These are phyloP conservation scores for Cephus pygmeus DNA, from an alignment of 2,888 invertebrate genomes.

Conservation along the genomic window DNA sequence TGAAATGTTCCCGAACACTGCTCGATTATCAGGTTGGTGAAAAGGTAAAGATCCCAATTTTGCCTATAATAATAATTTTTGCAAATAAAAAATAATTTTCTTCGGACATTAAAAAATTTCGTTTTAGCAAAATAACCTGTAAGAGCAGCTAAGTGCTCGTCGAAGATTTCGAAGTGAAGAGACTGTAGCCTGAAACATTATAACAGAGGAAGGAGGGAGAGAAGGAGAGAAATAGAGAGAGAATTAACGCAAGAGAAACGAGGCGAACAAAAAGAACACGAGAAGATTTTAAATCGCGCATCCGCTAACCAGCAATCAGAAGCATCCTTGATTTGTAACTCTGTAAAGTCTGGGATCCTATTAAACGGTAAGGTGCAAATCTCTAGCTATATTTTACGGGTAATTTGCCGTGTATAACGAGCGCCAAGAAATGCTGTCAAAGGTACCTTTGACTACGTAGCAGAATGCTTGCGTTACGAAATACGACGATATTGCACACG, in stretches of 20 bases:
- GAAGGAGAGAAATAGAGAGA: background rate
- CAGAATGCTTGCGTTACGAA: background rate
- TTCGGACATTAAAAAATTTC: background rate
- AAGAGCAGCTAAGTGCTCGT: background rate
- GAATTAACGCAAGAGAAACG: background rate
- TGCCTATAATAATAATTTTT: too few relatives aligned
- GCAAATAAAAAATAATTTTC: too few relatives aligned
- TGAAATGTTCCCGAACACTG: background rate
- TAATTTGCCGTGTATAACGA: conserved; percentile 33
- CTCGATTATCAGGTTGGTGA: background rate
- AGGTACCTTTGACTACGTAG: conserved; percentile 4
- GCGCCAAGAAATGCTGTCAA: conserved; percentile 27
- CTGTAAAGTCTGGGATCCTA: background rate
- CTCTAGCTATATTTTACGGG: conserved; percentile 21
- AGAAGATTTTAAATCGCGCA: background rate
- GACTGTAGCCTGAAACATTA: background rate
- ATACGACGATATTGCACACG: background rate
- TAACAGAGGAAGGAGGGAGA: background rate
- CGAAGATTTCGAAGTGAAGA: background rate
- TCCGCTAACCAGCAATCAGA: background rate
- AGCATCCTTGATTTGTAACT: background rate
- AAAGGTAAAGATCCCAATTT: too few relatives aligned
- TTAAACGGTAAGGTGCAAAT: background rate
- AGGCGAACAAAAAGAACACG: background rate
- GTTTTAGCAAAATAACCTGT: background rate